phyloP scores from a whole-genome alignment of 2,888 invertebrate genomes.

The Vanessa cardui region DNA sequence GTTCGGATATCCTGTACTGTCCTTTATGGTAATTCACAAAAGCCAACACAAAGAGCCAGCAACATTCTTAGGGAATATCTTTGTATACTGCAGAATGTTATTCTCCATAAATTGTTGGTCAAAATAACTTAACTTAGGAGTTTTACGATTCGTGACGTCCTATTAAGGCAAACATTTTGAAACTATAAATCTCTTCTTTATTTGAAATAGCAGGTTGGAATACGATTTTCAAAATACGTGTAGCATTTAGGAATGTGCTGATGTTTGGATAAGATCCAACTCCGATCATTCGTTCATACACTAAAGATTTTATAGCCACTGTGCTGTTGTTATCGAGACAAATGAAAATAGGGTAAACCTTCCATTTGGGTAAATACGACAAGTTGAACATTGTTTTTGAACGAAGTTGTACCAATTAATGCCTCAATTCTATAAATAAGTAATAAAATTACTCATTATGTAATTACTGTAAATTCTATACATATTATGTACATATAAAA shows the following conservation, averaged over 20 bases:
- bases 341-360: neutral
- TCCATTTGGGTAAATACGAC: no score
- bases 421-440: no score
- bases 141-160: neutral
- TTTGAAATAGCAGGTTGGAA: neutral
- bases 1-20: neutral
- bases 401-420: no score
- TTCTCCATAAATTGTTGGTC: conserved; percentile 16
- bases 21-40: conserved; percentile 7
- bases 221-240: no score
- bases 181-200: neutral
- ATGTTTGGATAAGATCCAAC: neutral
- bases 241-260: neutral
- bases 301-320: neutral
- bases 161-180: neutral
- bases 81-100: conserved; percentile 11
- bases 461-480: no score
- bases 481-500: no score
- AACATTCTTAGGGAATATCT: conserved; percentile 23
- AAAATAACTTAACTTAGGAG: conserved; percentile 3
- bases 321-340: neutral
- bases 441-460: no score
- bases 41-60: conserved; percentile 18
- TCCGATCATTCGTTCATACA: neutral
- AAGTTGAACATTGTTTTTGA: no score